Base-by-base conservation (phyloP, 1,140 invertebrate genomes). In the Nasonia longicornis region DNA sequence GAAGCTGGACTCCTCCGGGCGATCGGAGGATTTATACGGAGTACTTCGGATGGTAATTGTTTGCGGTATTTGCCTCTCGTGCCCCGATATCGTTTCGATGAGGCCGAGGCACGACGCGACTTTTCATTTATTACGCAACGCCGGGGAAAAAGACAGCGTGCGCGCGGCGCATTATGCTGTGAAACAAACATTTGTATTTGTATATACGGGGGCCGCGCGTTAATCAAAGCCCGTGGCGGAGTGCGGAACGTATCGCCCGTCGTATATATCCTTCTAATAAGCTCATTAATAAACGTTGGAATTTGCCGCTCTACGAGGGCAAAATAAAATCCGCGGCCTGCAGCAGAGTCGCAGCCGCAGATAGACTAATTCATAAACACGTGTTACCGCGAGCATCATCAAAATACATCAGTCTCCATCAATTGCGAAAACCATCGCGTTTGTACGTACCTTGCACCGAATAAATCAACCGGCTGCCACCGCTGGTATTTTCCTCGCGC, bases 391-490 rank as follows among this genome's bases (percentile, higher is more conserved):
- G 8, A 71, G 48, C 31, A 69, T 29, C 12, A 45, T 71, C 26
- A 76, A 63, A 81, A 66, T 45, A 72, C 35, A 72, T 77, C 12
- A 52, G 22, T 42, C 67, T 38, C 16, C 52, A 72, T 77, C 67
- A 38, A 70, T 81, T 48, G 79, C 64, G 35, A 63, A 38, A 58
- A 38, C 35, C 72, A 29, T 38, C 26, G 79, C 79, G 69, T 76
- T 58, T 58, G 52, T 63, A 69, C 71, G 42, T 52, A 77, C 75
- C 48, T 81, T 72, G 69, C 74, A 64, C 14, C 48, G 69, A 77
- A 81, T 81, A 64, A 77, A 81, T 81, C 74, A 81, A 10, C 10
- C 26, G 58, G 64, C 64, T 7, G 66, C 26, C 14, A 26, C 26
- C 6, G 66, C 29, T 6, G 66, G 29, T 26, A 75, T 80, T 80